Conservation (phyloP, 2,113 vertebrate species). For the Pelobates fuscus region DNA sequence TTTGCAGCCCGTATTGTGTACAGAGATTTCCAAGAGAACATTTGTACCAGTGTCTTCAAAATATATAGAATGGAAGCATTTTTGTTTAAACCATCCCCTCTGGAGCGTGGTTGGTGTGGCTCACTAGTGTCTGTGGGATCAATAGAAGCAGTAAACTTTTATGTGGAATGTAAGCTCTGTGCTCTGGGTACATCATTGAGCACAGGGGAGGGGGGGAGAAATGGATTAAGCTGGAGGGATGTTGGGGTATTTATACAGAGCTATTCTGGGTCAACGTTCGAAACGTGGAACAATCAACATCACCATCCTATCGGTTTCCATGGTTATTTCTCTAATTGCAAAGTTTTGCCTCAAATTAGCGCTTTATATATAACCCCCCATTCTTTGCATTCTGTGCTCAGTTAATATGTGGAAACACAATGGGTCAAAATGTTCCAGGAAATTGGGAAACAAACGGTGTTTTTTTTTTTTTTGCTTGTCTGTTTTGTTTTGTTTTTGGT, state of each 20-base stretch:
- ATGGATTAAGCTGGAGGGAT: background rate
- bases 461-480: no score
- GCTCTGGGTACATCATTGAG: background rate
- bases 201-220: background rate
- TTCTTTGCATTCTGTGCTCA: no score
- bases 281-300: no score
- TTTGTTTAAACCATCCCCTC: background rate
- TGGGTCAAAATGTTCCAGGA: no score
- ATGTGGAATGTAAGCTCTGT: conserved; percentile 1
- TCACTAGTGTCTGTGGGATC: conserved; percentile 15
- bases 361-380: no score
- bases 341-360: no score
- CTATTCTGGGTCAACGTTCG: no score
- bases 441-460: no score
- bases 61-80: background rate
- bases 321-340: no score
- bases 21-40: background rate
- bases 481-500: no score
- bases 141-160: background rate
- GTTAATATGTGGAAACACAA: no score
- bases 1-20: background rate
- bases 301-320: no score
- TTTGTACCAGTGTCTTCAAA: background rate
- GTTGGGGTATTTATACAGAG: background rate
- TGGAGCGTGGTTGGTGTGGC: background rate